These are phyloP conservation scores for Papilio glaucus DNA, from an alignment of 1,140 invertebrate genomes.

Conservation along the genomic window DNA sequence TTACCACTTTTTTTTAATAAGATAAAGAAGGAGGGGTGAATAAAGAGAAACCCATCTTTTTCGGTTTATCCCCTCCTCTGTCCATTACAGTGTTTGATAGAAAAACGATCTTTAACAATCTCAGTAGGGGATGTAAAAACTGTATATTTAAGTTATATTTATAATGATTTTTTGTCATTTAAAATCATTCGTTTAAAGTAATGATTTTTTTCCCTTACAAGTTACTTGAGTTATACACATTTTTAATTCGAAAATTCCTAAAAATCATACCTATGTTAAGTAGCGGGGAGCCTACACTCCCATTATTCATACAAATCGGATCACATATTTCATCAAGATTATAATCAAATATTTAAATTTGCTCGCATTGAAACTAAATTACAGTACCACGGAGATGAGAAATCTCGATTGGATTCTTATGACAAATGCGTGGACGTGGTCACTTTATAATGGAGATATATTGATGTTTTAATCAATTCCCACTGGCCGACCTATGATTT, in stretches of 20 bases:
- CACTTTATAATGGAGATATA: slow-evolving; percentile 56
- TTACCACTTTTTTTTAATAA: too few species aligned
- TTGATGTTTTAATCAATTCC: slow-evolving; percentile 59
- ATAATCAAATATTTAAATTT: slow-evolving; percentile 76
- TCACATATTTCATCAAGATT: slow-evolving; percentile 60
- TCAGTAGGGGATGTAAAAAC: too few species aligned
- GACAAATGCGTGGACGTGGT: slow-evolving; percentile 56
- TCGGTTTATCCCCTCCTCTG: too few species aligned
- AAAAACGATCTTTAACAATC: too few species aligned
- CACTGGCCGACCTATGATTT: slow-evolving; percentile 37
- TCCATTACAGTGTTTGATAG: too few species aligned
- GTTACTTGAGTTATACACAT: too few species aligned
- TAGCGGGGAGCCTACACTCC: background rate
- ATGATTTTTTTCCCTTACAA: too few species aligned
- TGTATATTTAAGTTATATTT: too few species aligned
- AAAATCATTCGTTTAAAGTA: too few species aligned
- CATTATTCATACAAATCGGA: slow-evolving; percentile 47
- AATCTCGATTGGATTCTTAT: slow-evolving; percentile 48
- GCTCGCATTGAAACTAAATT: slow-evolving; percentile 46
- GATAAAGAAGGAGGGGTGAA: too few species aligned
- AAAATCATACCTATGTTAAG: background rate
- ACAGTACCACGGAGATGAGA: slow-evolving; percentile 42
- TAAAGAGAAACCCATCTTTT: too few species aligned
- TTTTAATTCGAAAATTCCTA: background rate
- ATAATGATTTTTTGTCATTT: too few species aligned